Evolutionary conservation across 2,113 vertebrate genomes (phyloP), one percentile per base, ranked within the genome.

Genomic region (Cheilinus undulatus): DNA sequence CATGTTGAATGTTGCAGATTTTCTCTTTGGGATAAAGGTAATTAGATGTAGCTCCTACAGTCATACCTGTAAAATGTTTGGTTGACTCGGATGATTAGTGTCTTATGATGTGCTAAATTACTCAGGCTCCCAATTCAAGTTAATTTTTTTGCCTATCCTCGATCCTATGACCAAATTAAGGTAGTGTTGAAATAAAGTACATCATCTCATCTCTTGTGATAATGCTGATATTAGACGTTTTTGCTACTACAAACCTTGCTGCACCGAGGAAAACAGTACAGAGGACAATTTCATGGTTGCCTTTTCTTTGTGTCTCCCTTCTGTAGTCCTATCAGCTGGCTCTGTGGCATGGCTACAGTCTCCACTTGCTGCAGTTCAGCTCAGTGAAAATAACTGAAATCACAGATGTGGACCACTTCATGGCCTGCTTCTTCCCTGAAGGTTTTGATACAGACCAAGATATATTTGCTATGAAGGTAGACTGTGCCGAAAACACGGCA

Each of bases 241-340:
- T n/a, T n/a, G n/a, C n/a, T n/a, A n/a, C n/a, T n/a, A n/a, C n/a
- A n/a, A n/a, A n/a, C n/a, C n/a, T n/a, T n/a, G n/a, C n/a, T n/a
- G n/a, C n/a, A n/a, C n/a, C n/a, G n/a, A 34, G 32, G 11, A 34
- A 7, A 11, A 34, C 11, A 34, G 32, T 5, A 34, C 13, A 1
- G 2, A 17, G 14, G 3, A 45, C 19, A 24, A 13, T 7, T 56
- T 64, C 7, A n/a, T 17, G 30, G 3, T 40, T 32, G 11, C 13
- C 11, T 24, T n/a, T 65, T 40, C 11, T 0, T 2, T 24, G 9
- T 50, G 50, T 58, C 2, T 40, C 49, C 2, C 19, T 0, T 42
- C 57, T 92, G 45, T 78, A 99, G 97, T 89, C 96, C 76, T 95
- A 96, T 87, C 94, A 95, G 11, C 60, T 97, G 67, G 97, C 97